phyloP scores from a whole-genome alignment of 2,113 vertebrate genomes.

The Dicrurus megarhynchus region DNA sequence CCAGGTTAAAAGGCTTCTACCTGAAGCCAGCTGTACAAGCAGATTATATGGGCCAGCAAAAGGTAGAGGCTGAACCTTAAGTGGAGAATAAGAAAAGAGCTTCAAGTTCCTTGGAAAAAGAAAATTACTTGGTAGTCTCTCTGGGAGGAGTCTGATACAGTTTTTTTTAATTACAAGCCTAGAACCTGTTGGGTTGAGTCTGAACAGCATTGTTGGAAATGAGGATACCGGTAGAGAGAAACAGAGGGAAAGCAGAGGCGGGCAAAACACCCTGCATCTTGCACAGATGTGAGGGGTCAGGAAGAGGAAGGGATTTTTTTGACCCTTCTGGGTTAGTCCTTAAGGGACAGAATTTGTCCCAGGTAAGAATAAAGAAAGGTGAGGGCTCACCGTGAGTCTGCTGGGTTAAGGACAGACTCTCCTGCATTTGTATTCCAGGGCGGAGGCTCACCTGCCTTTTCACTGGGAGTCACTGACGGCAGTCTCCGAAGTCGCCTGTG shows the following conservation, averaged over 20 bases:
- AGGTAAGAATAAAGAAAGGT: background rate
- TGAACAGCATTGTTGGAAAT: background rate
- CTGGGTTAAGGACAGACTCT: background rate
- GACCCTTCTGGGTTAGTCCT: background rate
- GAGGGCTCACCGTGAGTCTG: background rate
- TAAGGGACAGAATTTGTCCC: background rate
- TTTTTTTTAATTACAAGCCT: background rate
- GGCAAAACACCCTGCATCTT: background rate
- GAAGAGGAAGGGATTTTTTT: background rate
- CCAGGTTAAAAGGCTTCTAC: background rate
- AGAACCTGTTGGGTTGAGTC: background rate
- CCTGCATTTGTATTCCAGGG: background rate
- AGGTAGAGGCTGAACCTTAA: background rate
- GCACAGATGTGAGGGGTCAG: background rate
- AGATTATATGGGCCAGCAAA: background rate
- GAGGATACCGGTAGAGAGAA: background rate
- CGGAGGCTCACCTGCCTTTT: background rate
- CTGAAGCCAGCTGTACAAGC: background rate
- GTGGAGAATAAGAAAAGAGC: background rate
- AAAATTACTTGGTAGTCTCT: background rate
- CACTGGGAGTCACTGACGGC: rapidly evolving
- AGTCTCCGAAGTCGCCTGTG: background rate
- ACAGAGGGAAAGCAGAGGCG: background rate
- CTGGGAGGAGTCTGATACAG: background rate
- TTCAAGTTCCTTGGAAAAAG: background rate